Base-by-base conservation (phyloP, 2,888 invertebrate genomes). In the Drosophila neoperkinsi region DNA sequence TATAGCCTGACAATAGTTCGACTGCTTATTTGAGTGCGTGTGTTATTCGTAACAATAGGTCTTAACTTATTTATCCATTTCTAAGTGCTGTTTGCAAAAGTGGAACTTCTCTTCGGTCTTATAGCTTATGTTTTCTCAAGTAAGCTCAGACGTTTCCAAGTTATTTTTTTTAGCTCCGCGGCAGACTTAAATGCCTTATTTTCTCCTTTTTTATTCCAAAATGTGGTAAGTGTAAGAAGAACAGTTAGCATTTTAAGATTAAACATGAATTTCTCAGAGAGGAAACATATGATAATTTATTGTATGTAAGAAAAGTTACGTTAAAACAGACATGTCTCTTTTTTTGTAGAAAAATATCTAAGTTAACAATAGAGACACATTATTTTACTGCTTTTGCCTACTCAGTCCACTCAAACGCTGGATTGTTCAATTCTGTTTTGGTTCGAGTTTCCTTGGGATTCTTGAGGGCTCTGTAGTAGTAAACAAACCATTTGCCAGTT, bases 401-500 rank as follows among this genome's bases (percentile, higher is more conserved):
- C 43, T 82, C 89, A 7, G 68, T 55, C 86, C 86, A 87, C 28
- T 88, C 71, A 1, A 88, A 57, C 0, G 64, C 33, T 13, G 57
- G 34, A 4, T 41, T 38, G 18, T 13, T 34, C 13, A 21, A 4
- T 6, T 70, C 71, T 0, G 9, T 16, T 41, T 67, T 46, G n/a
- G 5, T 18, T 2, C 9, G 11, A 6, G 2, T 5, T 3, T 28
- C 7, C 7, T 41, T 63, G 30, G 34, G n/a, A 10, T 25, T 49
- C 4, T 52, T 64, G 18, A 60, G 59, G 7, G 69, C 63, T 36
- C 81, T 75, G 68, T 68, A 86, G 41, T 74, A 65, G 31, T 75
- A 79, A 3, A 80, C 63, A 63, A 92, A 91, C 87, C 92, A 92
- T 75, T 93, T 93, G 1, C 92, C 93, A 1, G 91, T 90, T 3